A percentile compares a stretch with the other conserved stretches of the same genome.
These are phyloP conservation scores for Mesembrinibis cayennensis DNA, from an alignment of 2,113 vertebrate species.

Conservation along the genomic window DNA sequence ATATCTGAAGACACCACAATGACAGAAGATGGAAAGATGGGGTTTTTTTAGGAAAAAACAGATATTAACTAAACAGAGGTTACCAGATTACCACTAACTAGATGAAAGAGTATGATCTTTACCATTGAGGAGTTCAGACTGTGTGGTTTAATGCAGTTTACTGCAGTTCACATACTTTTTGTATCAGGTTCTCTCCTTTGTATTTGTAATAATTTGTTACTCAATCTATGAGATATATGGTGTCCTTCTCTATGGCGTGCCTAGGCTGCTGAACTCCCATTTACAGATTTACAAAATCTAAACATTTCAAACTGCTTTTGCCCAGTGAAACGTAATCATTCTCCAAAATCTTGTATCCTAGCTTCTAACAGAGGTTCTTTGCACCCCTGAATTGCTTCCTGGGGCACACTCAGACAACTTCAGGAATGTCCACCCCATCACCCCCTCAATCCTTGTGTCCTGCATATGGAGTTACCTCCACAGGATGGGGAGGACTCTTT, in stretches of 20 bases:
- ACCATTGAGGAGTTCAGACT: background rate
- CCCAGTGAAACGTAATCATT: background rate
- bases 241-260: background rate
- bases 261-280: background rate
- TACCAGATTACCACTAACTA: background rate
- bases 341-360: background rate
- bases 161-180: background rate
- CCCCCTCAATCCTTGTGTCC: background rate
- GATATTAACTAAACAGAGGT: background rate
- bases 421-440: background rate
- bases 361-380: background rate
- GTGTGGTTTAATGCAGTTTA: background rate
- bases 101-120: background rate
- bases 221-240: background rate
- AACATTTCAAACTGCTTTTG: background rate
- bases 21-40: background rate
- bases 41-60: rapidly evolving
- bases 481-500: background rate
- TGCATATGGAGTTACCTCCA: background rate
- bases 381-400: background rate
- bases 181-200: background rate
- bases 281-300: background rate
- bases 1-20: background rate
- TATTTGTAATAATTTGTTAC: background rate
- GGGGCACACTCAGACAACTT: background rate